A percentile compares a stretch with the other conserved stretches of the same genome.
Evolutionary conservation across 2,888 invertebrate genomes (phyloP).

Genomic region (Cheilosia vulpina): DNA sequence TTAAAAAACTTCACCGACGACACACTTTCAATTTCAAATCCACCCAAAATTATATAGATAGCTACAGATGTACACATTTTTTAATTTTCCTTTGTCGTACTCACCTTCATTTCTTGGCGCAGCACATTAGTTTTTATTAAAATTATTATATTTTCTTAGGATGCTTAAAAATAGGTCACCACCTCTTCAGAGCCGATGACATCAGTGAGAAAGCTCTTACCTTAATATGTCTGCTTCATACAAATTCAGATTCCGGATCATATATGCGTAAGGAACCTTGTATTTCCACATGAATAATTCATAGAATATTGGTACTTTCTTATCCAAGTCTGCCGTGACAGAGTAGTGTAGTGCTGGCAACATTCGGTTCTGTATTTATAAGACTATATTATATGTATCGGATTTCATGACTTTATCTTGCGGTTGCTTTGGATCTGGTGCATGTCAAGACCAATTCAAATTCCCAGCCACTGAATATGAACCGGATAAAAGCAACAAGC

Average conservation of each 20-base stretch:
- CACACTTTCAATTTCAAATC: no score
- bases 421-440: slow-evolving; percentile 19
- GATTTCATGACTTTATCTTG: slow-evolving; percentile 13
- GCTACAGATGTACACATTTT: no score
- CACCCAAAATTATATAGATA: no score
- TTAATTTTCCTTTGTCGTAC: no score
- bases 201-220: slow-evolving; percentile 18
- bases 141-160: slow-evolving; percentile 4
- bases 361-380: slow-evolving; percentile 22
- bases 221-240: slow-evolving; percentile 24
- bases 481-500: slow-evolving; percentile 47
- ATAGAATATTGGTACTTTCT: slow-evolving; percentile 33
- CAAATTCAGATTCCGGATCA: slow-evolving; percentile 34
- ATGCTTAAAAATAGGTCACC: slow-evolving; percentile 43
- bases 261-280: slow-evolving; percentile 24
- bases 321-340: slow-evolving; percentile 18
- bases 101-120: background rate
- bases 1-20: no score
- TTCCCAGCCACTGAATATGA: slow-evolving; percentile 50
- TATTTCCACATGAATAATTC: slow-evolving; percentile 53
- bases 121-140: background rate
- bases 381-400: background rate
- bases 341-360: slow-evolving; percentile 13
- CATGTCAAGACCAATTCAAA: slow-evolving; percentile 49
- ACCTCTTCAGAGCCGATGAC: slow-evolving; percentile 23